Base-by-base conservation (phyloP, 1,140 invertebrate species). In the Lordiphosa collinella region DNA sequence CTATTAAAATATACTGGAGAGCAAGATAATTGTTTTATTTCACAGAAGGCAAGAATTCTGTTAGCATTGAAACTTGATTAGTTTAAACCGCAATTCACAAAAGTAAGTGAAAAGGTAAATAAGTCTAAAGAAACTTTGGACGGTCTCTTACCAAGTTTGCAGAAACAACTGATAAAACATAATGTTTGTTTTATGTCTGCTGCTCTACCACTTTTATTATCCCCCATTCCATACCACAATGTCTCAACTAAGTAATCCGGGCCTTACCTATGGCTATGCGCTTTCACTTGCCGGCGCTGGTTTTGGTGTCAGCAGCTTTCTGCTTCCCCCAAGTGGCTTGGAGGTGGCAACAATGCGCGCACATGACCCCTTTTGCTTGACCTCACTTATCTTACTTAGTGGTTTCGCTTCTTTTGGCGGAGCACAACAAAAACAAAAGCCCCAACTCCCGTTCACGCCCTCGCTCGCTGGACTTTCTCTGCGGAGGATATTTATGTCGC, bases 331-430 rank as follows among this genome's bases (percentile, higher is more conserved):
- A 43, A 38, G 56, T 47, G 65, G 34, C 36, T 29, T 25, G 56
- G 50, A 70, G 56, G 56, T 64, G 70, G 76, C 66, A 69, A 80
- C 75, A 82, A 76, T 84, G 78, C 76, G 76, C 76, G 76, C 76
- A 80, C 78, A 82, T 82, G 78, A 82, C 78, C 78, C 78, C 78
- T 84, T 82, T 82, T 84, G 78, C 72, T 82, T 82, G 78, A 84
- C 78, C 78, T 82, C 78, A 82, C 78, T 82, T 82, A 82, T 82
- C 78, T 82, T 82, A 82, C 78, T 82, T 82, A 82, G 78, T 82
- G 78, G 78, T 82, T 84, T 82, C 59, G 53, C 65, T 48, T 54
- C 44, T 40, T 32, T 25, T 38, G 38, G 43, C 48, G 58, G 37
- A 29, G 25, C 25, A 8, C 25, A 29, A 25, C 58, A 79, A 72